Base-by-base conservation (phyloP, 1,140 invertebrate genomes). In the Artemia franciscana region DNA sequence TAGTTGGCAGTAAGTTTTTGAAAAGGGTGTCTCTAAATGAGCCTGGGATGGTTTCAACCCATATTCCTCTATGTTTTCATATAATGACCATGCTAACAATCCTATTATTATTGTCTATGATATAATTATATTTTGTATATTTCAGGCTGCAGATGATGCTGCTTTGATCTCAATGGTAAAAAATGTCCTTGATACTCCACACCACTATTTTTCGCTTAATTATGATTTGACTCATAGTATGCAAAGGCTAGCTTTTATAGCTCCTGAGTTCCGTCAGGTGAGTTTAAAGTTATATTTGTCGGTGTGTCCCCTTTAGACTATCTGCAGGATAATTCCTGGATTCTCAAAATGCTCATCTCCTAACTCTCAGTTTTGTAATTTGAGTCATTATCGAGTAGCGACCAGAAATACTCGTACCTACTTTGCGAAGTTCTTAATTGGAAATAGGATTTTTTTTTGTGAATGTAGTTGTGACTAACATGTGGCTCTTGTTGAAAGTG, bases 211-310 rank as follows among this genome's bases (percentile, higher is more conserved):
- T 74, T 94, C 90, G 26, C 85, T 92, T 64, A 84, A 85, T 0
- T 94, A 92, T 70, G 93, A 98, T 75, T 71, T 98, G 21, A 94
- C 88, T 28, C 91, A 95, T 71, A 83, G 88, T 0, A 76, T 95
- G 68, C 94, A 98, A 71, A 77, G 89, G 59, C 75, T 95, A 28
- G 83, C 91, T 67, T 86, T 88, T 60, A 86, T 88, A n/a, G 80
- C 83, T 18, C 83, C 87, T 3, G 86, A 91, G 64, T 94, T 92
- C 72, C 73, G 84, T 61, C 79, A 82, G 71, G 83, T 83, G 71
- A 68, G 71, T 58, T 63, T 73, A 63, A 58, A 59, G 63, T 25
- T 64, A 63, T 51, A 15, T 15, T 51, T 51, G 39, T 51, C 21
- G 39, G 12, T 1, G 39, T 12, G 39, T 51, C n/a, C n/a, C n/a